Conservation (phyloP, 2,888 invertebrate species). For the Sarcophaga subvicina region DNA sequence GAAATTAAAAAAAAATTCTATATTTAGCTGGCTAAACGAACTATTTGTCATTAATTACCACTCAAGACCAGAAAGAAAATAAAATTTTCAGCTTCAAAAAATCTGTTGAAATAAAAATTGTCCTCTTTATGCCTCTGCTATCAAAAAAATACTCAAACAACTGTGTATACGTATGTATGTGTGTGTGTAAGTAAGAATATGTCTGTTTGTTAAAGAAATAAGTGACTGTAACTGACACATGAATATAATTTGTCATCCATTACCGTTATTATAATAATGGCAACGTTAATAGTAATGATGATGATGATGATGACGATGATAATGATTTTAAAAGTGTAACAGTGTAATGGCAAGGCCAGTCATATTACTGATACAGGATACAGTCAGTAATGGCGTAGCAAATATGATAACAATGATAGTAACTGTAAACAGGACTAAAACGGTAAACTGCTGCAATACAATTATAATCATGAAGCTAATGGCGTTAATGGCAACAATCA, state of each 20-base stretch:
- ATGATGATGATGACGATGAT: neutral
- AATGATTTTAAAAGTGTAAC: neutral
- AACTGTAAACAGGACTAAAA: neutral
- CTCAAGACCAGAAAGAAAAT: too few relatives aligned
- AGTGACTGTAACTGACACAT: constrained; percentile 33
- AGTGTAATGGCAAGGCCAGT: neutral
- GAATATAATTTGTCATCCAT: constrained; percentile 50
- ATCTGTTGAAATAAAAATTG: neutral
- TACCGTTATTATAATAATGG: constrained; percentile 39
- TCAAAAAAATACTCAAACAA: neutral
- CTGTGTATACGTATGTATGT: neutral
- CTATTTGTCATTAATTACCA: too few relatives aligned
- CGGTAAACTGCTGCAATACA: neutral
- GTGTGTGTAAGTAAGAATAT: neutral
- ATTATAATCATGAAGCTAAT: neutral
- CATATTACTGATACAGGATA: neutral
- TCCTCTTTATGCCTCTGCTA: neutral
- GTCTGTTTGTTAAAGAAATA: neutral
- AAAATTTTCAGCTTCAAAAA: neutral
- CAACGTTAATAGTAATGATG: constrained; percentile 4
- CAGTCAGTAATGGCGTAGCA: neutral
- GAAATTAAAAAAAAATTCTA: too few relatives aligned
- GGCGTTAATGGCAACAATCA: neutral
- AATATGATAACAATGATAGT: neutral
- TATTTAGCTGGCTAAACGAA: too few relatives aligned